A percentile compares a stretch with the other conserved stretches of the same genome.
Conservation (phyloP, 2,888 invertebrate genomes). For the Cheilosia scutellata region DNA sequence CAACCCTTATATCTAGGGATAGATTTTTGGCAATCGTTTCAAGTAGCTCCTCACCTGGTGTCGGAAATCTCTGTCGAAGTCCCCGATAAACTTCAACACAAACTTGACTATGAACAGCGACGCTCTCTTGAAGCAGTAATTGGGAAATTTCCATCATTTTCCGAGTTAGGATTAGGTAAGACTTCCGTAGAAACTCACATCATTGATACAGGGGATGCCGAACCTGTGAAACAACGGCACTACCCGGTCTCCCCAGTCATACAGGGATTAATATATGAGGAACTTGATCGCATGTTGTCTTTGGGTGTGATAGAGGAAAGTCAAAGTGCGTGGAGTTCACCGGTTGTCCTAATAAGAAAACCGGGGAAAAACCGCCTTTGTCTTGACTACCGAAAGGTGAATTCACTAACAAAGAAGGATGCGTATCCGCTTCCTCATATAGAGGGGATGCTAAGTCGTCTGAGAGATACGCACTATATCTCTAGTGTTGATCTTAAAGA, state of each 20-base stretch:
- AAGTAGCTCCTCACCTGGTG: conserved; percentile 7
- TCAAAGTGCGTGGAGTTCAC: conserved; percentile 78
- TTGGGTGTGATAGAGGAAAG: conserved; percentile 78
- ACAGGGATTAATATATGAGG: conserved; percentile 62
- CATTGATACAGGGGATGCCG: conserved; percentile 48
- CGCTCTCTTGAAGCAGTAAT: neutral
- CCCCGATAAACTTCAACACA: neutral
- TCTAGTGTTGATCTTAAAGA: conserved; percentile 73
- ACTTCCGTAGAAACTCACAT: conserved; percentile 40
- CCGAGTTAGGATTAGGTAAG: conserved; percentile 30
- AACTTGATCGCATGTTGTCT: conserved; percentile 79
- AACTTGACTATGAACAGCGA: neutral
- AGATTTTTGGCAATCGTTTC: conserved; percentile 41
- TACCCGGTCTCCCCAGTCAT: conserved; percentile 67
- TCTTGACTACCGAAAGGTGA: conserved; percentile 78
- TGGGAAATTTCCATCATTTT: conserved; percentile 19
- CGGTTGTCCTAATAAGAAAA: conserved; percentile 77
- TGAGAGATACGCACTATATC: conserved; percentile 53
- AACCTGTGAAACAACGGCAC: conserved; percentile 65
- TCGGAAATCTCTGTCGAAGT: neutral
- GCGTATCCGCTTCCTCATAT: no score
- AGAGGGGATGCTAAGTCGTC: conserved; percentile 75
- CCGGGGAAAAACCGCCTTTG: conserved; percentile 75
- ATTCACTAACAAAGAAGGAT: conserved; percentile 71
- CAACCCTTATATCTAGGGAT: conserved; percentile 42